Evolutionary conservation across 2,888 invertebrate species (phyloP).

Genomic region (Drosophila planitibia): DNA sequence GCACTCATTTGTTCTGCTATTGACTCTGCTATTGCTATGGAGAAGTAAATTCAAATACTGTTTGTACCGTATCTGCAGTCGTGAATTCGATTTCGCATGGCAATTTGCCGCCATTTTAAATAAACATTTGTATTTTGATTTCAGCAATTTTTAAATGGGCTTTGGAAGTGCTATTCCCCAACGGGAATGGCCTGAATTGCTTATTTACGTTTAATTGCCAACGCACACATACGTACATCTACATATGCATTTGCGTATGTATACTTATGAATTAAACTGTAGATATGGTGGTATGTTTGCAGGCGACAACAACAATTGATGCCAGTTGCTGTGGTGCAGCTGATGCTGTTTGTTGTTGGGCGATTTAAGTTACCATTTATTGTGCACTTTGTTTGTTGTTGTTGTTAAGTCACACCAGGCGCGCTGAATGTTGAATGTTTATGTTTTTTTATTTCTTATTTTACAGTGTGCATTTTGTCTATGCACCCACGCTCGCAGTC

Average conservation of each 20-base stretch:
- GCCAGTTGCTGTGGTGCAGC: slow-evolving; percentile 36
- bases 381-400: slow-evolving; percentile 71
- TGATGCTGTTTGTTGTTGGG: slow-evolving; percentile 40
- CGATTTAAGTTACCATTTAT: slow-evolving; percentile 79
- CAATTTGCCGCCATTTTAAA: slow-evolving; percentile 41
- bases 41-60: not conserved
- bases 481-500: slow-evolving; percentile 14
- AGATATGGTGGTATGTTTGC: slow-evolving; percentile 15
- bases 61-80: not conserved
- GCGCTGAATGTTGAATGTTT: slow-evolving; percentile 43
- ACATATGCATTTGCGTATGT: not conserved
- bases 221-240: slow-evolving; percentile 48
- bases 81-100: slow-evolving; percentile 5
- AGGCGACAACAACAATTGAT: slow-evolving; percentile 42
- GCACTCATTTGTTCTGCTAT: not conserved
- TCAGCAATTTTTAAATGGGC: slow-evolving; percentile 5
- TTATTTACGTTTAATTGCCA: slow-evolving; percentile 84
- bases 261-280: slow-evolving; percentile 22
- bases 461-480: slow-evolving; percentile 22
- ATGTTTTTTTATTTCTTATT: not conserved
- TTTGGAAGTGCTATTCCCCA: slow-evolving; percentile 5
- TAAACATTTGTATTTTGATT: slow-evolving; percentile 11
- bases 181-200: slow-evolving; percentile 42
- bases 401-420: slow-evolving; percentile 57
- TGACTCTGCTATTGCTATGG: not conserved